Evolutionary conservation across 2,113 vertebrate genomes (phyloP).

Genomic region (Malurus alboscapulatus): DNA sequence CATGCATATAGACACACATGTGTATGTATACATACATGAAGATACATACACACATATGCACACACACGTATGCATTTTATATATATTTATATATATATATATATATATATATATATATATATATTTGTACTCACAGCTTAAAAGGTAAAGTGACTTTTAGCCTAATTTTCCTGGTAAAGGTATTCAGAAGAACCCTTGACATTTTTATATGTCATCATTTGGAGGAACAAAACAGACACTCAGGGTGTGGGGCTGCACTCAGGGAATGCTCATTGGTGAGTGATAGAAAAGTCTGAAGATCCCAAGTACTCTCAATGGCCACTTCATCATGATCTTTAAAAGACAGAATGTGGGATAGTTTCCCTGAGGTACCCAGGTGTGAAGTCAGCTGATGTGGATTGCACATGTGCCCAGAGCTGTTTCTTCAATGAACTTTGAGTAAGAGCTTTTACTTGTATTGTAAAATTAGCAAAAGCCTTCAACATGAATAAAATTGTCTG

Average conservation of each 20-base stretch:
- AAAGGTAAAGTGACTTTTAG: background rate
- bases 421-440: background rate
- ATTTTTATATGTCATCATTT: background rate
- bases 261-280: rapidly evolving
- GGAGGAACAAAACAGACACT: background rate
- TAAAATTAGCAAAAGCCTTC: background rate
- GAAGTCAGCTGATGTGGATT: background rate
- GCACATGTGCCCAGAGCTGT: background rate
- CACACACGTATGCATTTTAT: no score
- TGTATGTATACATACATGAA: no score
- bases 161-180: background rate
- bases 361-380: background rate
- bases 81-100: no score
- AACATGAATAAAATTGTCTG: background rate
- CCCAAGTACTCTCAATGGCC: background rate
- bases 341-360: background rate
- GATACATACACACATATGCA: background rate
- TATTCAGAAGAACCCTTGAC: background rate
- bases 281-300: background rate
- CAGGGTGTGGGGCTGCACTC: background rate
- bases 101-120: no score
- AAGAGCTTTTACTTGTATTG: background rate
- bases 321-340: background rate
- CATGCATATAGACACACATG: background rate
- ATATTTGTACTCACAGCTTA: background rate